Evolutionary conservation across 2,888 invertebrate genomes (phyloP).

Genomic region (Synergus umbraculus): DNA sequence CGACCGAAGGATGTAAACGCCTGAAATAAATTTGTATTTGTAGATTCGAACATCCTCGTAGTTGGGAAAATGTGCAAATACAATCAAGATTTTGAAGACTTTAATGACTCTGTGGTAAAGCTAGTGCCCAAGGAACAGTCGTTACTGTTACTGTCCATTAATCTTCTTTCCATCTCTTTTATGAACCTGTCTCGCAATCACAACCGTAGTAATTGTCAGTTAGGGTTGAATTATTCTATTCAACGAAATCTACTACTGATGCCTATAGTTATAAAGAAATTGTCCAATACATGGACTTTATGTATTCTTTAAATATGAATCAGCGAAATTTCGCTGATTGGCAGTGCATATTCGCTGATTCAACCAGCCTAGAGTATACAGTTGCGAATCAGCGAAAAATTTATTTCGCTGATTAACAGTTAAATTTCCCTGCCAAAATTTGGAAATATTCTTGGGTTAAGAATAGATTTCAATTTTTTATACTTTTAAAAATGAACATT

Average conservation of each 20-base stretch:
- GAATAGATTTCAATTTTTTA: too few species aligned
- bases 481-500: too few species aligned
- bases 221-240: neutral
- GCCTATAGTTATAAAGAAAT: neutral
- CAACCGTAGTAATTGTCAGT: neutral
- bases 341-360: too few species aligned
- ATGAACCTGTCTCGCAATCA: neutral
- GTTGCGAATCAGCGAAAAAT: too few species aligned
- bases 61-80: neutral
- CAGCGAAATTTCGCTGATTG: too few species aligned
- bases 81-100: neutral
- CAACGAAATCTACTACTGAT: neutral
- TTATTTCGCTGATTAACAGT: too few species aligned
- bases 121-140: neutral
- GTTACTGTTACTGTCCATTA: neutral
- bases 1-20: neutral
- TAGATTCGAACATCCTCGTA: neutral
- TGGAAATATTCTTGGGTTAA: too few species aligned
- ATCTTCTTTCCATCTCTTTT: neutral
- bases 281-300: too few species aligned
- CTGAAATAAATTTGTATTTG: neutral
- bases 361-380: too few species aligned
- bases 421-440: too few species aligned
- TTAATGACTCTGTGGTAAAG: neutral
- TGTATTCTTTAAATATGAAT: too few species aligned